A percentile compares a stretch with the other conserved stretches of the same genome.
Evolutionary conservation across 2,113 vertebrate genomes (phyloP).

Genomic region (Sardina pilchardus): DNA sequence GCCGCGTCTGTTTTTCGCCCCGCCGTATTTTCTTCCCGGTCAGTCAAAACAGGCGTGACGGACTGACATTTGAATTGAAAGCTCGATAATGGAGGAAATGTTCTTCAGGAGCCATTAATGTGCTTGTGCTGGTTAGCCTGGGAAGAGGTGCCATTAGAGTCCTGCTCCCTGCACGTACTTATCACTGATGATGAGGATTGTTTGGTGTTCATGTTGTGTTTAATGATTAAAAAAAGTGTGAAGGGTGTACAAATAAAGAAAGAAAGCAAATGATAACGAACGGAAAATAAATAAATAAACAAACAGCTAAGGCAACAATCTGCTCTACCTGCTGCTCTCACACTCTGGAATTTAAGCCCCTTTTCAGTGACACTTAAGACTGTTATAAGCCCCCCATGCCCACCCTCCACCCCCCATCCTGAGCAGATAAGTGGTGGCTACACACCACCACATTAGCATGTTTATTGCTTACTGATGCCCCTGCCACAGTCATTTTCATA

Average conservation of each 20-base stretch:
- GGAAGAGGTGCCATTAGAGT: neutral
- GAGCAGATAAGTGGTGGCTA: constrained; percentile 63
- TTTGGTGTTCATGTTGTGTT: neutral
- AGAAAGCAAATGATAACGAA: neutral
- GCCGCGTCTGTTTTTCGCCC: neutral
- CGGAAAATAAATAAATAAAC: neutral
- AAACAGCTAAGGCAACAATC: constrained; percentile 23
- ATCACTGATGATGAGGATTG: neutral
- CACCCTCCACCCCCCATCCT: neutral
- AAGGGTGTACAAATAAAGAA: neutral
- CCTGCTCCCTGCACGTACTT: neutral
- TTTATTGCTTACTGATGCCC: constrained; percentile 73
- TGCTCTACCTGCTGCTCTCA: constrained; percentile 30
- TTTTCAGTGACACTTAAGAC: constrained; percentile 48
- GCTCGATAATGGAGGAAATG: neutral
- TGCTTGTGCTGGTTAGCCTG: neutral
- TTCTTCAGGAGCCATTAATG: neutral
- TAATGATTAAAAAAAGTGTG: neutral
- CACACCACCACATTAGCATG: constrained; percentile 72
- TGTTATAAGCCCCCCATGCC: constrained; percentile 50
- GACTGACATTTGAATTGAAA: neutral
- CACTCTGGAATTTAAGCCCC: constrained; percentile 38
- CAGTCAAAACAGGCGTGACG: neutral
- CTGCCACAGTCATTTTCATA: constrained; percentile 69
- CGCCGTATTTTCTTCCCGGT: constrained; percentile 24